Evolutionary conservation across 2,888 invertebrate genomes (phyloP).

Genomic region (Chymomyza caudatula): DNA sequence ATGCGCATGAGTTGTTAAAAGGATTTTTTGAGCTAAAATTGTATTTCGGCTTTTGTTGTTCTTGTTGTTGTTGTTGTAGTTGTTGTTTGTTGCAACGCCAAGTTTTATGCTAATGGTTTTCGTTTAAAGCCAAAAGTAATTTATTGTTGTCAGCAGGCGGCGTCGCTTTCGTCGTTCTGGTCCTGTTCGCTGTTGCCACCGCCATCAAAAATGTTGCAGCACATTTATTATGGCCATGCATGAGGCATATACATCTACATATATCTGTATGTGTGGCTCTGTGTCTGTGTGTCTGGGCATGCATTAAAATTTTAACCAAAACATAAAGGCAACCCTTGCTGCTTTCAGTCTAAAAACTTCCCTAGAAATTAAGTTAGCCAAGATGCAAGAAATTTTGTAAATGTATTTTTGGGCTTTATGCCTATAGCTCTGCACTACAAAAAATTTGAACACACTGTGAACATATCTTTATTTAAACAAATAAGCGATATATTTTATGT

Average conservation of each 20-base stretch:
- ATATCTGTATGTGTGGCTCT: constrained; percentile 1
- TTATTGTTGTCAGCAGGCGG: constrained; percentile 71
- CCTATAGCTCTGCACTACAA: neutral
- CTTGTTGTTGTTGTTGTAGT: constrained; percentile 21
- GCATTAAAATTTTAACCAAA: constrained; percentile 66
- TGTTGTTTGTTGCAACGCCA: constrained; percentile 55
- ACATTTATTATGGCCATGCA: constrained; percentile 66
- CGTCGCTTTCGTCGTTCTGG: neutral
- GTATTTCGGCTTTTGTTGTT: constrained; percentile 17
- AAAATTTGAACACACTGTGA: neutral
- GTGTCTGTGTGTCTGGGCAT: constrained; percentile 19
- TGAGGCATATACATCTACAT: neutral
- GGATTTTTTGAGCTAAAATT: constrained; percentile 22
- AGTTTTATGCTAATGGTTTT: constrained; percentile 74
- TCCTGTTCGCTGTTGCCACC: constrained; percentile 16
- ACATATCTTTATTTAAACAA: too few species aligned
- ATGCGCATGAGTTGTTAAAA: constrained; percentile 43
- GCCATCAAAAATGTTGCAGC: constrained; percentile 73
- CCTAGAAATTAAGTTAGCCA: constrained; percentile 67
- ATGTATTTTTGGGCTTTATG: constrained; percentile 36
- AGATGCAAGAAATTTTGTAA: constrained; percentile 47
- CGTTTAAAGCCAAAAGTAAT: constrained; percentile 73
- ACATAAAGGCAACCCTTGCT: constrained; percentile 46
- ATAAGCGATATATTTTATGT: too few species aligned
- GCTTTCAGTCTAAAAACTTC: constrained; percentile 48